Base-by-base conservation (phyloP, 1,140 invertebrate genomes). In the Caenorhabditis inopinata region DNA sequence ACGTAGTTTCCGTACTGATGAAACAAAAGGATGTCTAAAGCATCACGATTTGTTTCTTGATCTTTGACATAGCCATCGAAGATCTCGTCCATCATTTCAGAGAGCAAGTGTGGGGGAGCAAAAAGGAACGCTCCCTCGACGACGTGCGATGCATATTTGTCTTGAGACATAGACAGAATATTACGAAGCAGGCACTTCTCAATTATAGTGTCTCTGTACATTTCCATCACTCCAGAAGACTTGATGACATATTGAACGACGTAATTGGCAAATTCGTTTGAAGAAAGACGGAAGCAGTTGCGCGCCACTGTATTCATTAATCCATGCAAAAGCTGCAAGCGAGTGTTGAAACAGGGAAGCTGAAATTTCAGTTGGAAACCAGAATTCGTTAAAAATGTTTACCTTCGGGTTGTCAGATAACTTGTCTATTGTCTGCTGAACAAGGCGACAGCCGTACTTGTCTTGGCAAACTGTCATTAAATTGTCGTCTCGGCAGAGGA, bases 1-100 rank as follows among this genome's bases (percentile, higher is more conserved):
- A 85, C 84, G 46, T 85, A 85, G 74, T 85, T 85, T 29, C 84
- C 84, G 53, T 82, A 85, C 74, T 85, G 85, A 29, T 85, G 84
- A 78, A 85, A 85, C 16, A 85, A 29, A 78, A 85, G 84, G 2
- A 82, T 75, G 45, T 85, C 83, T 1, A 85, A 74, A 12, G 58
- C 46, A 45, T 82, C 77, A 23, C 75, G 49, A n/a, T 32, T 21
- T 2, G 76, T 58, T 12, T 78, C 76, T 23, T 73, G 76, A 73
- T 84, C 38, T 21, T 81, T 35, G 21, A 80, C 73, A 45, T 80
- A 87, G 16, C 85, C 83, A 16, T 82, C 85, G 53, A 86, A 84
- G 7, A 86, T 80, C 46, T 85, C 85, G 16, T 82, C 46, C 76
- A 86, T 86, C 62, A 83, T 78, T 27, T 80, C 83, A 18, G 73